Evolutionary conservation across 2,888 invertebrate genomes (phyloP).

Genomic region (Eurois occulta): DNA sequence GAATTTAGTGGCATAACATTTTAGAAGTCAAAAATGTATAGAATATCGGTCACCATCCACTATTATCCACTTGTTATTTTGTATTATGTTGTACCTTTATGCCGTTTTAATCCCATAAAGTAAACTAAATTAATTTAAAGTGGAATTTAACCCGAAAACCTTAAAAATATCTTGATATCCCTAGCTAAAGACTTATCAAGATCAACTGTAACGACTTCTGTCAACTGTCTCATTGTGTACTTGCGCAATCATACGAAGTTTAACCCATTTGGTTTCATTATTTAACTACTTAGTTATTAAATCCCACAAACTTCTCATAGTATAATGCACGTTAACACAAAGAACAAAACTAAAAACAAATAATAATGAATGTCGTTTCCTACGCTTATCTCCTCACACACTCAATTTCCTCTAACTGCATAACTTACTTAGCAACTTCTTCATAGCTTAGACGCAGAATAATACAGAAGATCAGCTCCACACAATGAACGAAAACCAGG

Average conservation of each 20-base stretch:
- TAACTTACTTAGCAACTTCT: conserved; percentile 59
- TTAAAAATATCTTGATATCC: not conserved
- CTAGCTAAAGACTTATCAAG: not conserved
- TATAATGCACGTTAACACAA: not conserved
- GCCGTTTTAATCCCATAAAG: too few relatives aligned
- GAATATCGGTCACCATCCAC: not conserved
- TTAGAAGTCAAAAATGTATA: not conserved
- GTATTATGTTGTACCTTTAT: not conserved
- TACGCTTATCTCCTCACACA: conserved; percentile 23
- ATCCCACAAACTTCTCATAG: not conserved
- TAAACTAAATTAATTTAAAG: too few relatives aligned
- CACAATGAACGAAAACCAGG: not conserved
- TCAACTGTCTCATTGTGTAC: not conserved
- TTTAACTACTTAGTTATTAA: not conserved
- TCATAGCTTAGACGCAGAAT: not conserved
- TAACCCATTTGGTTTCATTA: not conserved
- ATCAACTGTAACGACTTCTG: not conserved
- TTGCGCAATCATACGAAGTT: not conserved
- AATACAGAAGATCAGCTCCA: conserved; percentile 1
- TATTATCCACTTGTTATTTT: not conserved
- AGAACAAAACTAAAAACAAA: not conserved
- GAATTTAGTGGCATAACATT: not conserved
- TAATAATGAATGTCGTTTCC: conserved; percentile 28
- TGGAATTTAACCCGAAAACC: not conserved
- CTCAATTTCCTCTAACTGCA: conserved; percentile 47